Evolutionary conservation across 1,140 invertebrate species (phyloP).

Genomic region (Drosophila guanche): DNA sequence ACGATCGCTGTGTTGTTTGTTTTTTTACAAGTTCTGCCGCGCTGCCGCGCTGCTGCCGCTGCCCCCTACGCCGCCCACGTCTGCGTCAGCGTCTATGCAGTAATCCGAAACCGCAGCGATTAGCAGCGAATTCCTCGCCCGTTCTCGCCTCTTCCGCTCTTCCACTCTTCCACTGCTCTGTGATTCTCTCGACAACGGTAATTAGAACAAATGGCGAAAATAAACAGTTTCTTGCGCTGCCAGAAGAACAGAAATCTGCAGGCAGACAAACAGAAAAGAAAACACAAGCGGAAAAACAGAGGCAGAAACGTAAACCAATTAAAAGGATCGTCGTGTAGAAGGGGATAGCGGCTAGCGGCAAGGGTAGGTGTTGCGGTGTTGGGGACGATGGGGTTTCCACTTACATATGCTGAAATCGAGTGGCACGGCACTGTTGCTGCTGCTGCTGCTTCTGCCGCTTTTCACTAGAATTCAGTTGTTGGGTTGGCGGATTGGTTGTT

Average conservation of each 20-base stretch:
- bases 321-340: conserved; percentile 61
- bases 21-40: conserved; percentile 28
- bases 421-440: conserved; percentile 51
- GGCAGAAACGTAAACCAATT: conserved; percentile 64
- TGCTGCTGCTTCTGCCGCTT: conserved; percentile 17
- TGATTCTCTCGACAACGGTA: conserved; percentile 43
- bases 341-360: background rate
- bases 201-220: conserved; percentile 76
- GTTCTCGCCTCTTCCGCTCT: no score
- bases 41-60: conserved; percentile 1
- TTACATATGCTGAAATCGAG: conserved; percentile 75
- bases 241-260: conserved; percentile 46
- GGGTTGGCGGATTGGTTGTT: no score
- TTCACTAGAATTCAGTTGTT: conserved; percentile 24
- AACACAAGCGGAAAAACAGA: no score
- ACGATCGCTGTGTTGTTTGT: background rate
- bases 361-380: background rate
- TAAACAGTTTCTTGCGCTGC: conserved; percentile 45
- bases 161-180: no score
- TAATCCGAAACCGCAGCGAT: conserved; percentile 49
- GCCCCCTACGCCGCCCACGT: background rate
- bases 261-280: background rate
- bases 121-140: conserved; percentile 9
- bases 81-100: conserved; percentile 13
- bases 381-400: conserved; percentile 38